phyloP scores from a whole-genome alignment of 2,797 vertebrate genomes.

The Mustela erminea region DNA sequence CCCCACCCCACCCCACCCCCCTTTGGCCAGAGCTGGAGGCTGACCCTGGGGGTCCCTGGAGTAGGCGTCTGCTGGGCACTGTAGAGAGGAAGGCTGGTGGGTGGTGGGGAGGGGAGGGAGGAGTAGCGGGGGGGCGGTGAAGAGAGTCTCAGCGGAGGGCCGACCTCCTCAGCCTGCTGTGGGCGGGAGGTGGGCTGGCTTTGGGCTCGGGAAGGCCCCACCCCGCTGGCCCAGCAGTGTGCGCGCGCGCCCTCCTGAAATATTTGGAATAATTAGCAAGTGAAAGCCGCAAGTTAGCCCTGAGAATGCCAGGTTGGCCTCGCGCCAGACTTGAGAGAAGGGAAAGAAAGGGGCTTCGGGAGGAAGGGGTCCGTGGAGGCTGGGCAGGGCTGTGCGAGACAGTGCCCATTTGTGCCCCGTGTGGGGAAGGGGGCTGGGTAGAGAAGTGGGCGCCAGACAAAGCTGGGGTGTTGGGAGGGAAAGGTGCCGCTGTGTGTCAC shows the following conservation, averaged over 20 bases:
- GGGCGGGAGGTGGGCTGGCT: neutral
- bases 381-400: neutral
- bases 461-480: neutral
- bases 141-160: too few species aligned
- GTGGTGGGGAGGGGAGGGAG: too few species aligned
- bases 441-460: neutral
- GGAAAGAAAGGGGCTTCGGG: conserved; percentile 15
- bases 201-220: conserved; percentile 67
- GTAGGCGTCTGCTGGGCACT: neutral
- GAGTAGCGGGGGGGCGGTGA: too few species aligned
- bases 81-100: neutral
- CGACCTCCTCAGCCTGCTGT: neutral
- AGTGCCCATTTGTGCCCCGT: neutral
- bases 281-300: conserved; percentile 87
- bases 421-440: neutral
- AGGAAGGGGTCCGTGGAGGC: neutral
- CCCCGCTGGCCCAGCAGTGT: conserved; percentile 82
- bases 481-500: neutral
- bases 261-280: conserved; percentile 92
- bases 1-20: neutral
- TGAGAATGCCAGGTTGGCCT: conserved; percentile 84
- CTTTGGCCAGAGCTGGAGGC: neutral
- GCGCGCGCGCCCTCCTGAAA: conserved; percentile 87
- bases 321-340: conserved; percentile 22
- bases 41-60: neutral